Evolutionary conservation across 1,140 invertebrate genomes (phyloP).

Genomic region (Brachionus rubens): DNA sequence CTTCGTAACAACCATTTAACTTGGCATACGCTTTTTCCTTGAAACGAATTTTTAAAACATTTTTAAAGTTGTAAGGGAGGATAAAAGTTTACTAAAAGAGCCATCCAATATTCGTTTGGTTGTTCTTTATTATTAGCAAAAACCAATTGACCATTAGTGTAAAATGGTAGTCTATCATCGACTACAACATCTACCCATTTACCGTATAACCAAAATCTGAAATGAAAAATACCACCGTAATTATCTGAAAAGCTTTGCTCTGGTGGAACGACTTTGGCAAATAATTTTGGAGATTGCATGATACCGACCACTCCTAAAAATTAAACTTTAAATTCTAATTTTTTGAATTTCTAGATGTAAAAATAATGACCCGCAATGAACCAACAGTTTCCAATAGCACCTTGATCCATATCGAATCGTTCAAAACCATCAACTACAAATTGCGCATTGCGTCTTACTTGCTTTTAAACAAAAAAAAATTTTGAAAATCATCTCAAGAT

Average conservation of each 20-base stretch:
- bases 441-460: conserved; percentile 53
- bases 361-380: conserved; percentile 57
- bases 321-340: not conserved
- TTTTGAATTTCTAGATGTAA: not conserved
- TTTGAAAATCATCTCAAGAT: not conserved
- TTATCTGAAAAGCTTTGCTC: conserved; percentile 69
- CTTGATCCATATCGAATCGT: conserved; percentile 67
- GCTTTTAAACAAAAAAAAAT: not conserved
- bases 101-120: conserved; percentile 73
- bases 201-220: conserved; percentile 74
- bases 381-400: conserved; percentile 68
- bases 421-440: conserved; percentile 54
- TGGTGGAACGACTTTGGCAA: conserved; percentile 68
- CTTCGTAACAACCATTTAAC: conserved; percentile 55
- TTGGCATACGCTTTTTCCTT: conserved; percentile 69
- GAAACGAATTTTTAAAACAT: not conserved
- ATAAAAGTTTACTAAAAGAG: conserved; percentile 62
- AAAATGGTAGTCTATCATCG: conserved; percentile 72
- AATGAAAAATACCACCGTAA: conserved; percentile 63
- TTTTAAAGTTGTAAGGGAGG: not conserved
- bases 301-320: conserved; percentile 67
- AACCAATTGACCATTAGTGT: conserved; percentile 66
- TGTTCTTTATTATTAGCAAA: conserved; percentile 69
- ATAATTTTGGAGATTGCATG: conserved; percentile 67
- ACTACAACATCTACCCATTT: conserved; percentile 73